Conservation (phyloP, 2,113 vertebrate species). For the Xenus cinereus region DNA sequence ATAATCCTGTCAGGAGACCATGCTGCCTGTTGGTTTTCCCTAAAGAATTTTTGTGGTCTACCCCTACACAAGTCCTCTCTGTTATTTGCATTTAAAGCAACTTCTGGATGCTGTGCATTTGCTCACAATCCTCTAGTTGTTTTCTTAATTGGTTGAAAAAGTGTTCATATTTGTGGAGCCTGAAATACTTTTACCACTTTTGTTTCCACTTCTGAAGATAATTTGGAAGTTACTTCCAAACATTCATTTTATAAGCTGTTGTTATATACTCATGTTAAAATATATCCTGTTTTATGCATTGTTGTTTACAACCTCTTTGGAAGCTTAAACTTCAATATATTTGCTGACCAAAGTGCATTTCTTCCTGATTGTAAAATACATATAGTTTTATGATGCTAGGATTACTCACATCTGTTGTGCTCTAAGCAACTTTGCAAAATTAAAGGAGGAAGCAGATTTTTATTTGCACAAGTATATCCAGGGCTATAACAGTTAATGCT, state of each 20-base stretch:
- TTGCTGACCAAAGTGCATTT: background rate
- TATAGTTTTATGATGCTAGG: background rate
- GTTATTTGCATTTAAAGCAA: slow-evolving; percentile 25
- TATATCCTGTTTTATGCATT: background rate
- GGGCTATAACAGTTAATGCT: background rate
- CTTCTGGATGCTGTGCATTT: slow-evolving; percentile 17
- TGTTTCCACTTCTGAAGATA: slow-evolving; percentile 35
- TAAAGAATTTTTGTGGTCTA: background rate
- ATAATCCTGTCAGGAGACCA: background rate
- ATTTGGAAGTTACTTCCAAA: slow-evolving; percentile 62
- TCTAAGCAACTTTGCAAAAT: background rate
- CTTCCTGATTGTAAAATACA: background rate
- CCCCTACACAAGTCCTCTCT: background rate
- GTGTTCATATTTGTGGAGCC: slow-evolving; percentile 44
- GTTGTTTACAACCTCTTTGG: background rate
- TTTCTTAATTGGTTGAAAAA: slow-evolving; percentile 50
- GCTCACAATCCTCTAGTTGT: slow-evolving; percentile 13
- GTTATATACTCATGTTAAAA: background rate
- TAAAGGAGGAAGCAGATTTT: background rate
- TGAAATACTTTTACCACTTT: slow-evolving; percentile 66
- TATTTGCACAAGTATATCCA: background rate
- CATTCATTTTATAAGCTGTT: slow-evolving; percentile 37
- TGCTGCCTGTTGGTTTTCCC: background rate
- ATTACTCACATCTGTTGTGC: background rate
- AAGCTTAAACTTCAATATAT: background rate